Percentiles rank a stretch among this genome's conserved stretches.
phyloP scores from a whole-genome alignment of 2,113 vertebrate genomes.

The Lamprologus speciosus region DNA sequence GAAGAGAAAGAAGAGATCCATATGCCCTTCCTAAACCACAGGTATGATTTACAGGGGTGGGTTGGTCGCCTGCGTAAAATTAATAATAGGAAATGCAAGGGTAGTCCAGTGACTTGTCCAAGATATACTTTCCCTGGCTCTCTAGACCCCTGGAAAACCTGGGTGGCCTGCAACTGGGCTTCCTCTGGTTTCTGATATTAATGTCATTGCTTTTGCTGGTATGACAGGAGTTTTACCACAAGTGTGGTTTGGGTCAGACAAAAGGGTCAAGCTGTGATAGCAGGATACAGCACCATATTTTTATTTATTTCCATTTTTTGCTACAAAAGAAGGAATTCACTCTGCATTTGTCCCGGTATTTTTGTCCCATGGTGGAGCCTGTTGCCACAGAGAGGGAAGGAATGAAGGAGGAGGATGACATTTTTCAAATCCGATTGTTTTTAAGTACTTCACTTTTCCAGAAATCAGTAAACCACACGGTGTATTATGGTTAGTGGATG shows the following conservation, averaged over 20 bases:
- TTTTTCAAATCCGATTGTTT: constrained; percentile 56
- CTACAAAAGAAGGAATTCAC: not conserved
- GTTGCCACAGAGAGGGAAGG: constrained; percentile 43
- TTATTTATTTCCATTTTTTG: not conserved
- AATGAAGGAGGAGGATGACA: constrained; percentile 39
- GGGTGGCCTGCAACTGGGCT: constrained; percentile 68
- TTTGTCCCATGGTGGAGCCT: constrained; percentile 21
- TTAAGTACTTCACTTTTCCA: constrained; percentile 64
- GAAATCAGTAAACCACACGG: constrained; percentile 64
- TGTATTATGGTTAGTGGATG: constrained; percentile 61
- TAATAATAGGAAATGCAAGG: constrained; percentile 71
- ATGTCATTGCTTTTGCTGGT: constrained; percentile 62
- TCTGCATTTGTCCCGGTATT: not conserved
- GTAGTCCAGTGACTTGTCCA: constrained; percentile 62
- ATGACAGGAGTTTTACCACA: constrained; percentile 56
- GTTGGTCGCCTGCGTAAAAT: constrained; percentile 61
- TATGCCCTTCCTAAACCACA: constrained; percentile 58
- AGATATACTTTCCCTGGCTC: constrained; percentile 66
- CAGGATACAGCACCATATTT: constrained; percentile 13
- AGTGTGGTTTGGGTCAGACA: constrained; percentile 52
- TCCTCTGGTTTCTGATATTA: constrained; percentile 72
- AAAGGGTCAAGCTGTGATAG: constrained; percentile 44
- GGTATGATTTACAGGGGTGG: constrained; percentile 65
- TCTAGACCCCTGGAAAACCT: constrained; percentile 60
- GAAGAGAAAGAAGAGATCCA: constrained; percentile 1